These are phyloP conservation scores for Lepisosteus osseus DNA, from an alignment of 2,113 vertebrate genomes.

Conservation along the genomic window DNA sequence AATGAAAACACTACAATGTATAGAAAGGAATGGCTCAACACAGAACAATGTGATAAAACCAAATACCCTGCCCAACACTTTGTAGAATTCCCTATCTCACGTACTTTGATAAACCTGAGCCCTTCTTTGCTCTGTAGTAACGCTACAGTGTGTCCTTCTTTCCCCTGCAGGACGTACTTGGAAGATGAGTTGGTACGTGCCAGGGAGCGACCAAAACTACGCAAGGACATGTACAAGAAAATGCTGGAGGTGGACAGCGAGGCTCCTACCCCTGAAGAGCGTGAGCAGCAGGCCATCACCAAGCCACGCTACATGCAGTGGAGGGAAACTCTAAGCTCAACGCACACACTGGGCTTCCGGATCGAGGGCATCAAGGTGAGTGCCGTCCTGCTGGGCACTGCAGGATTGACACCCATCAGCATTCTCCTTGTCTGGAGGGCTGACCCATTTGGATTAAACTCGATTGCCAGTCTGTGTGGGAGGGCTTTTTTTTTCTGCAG, in stretches of 20 bases:
- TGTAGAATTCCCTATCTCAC: too few species aligned
- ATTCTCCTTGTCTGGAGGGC: not conserved
- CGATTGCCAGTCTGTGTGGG: too few species aligned
- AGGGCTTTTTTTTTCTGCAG: too few species aligned
- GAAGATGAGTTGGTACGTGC: constrained; percentile 93
- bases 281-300: constrained; percentile 78
- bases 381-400: too few species aligned
- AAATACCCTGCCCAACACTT: too few species aligned
- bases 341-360: constrained; percentile 90
- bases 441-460: not conserved
- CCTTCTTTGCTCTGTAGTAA: not conserved
- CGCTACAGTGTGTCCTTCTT: not conserved
- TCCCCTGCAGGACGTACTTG: constrained; percentile 81
- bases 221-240: constrained; percentile 94
- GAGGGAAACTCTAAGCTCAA: constrained; percentile 95
- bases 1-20: too few species aligned
- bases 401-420: too few species aligned
- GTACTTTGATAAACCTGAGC: too few species aligned
- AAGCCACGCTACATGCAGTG: constrained; percentile 98
- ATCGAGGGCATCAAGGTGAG: constrained; percentile 95
- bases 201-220: constrained; percentile 84
- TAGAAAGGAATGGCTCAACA: too few species aligned
- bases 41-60: too few species aligned
- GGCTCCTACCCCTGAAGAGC: constrained; percentile 85
- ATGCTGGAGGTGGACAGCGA: constrained; percentile 90